Evolutionary conservation across 2,888 invertebrate species (phyloP), one percentile per base, ranked within the genome.

Genomic region (Macrophya annulata): DNA sequence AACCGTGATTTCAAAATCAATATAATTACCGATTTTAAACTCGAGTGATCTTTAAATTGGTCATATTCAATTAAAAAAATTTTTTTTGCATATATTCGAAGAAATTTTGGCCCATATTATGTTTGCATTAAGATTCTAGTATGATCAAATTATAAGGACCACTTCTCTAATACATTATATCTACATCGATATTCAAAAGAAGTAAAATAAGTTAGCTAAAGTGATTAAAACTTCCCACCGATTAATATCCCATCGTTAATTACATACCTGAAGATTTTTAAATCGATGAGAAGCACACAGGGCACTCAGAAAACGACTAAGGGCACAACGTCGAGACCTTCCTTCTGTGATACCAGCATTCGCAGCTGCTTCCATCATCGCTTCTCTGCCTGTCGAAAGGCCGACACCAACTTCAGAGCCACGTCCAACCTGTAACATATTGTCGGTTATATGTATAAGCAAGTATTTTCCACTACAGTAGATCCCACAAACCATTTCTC

Each of bases 261-360:
- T 95, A 45, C 72, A 45, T 93, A 97, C 97, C 94, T 97, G 97
- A 77, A 96, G 94, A 93, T 98, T 97, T 90, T 95, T 95, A 94
- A 98, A 98, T 90, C 97, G 95, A 93, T 97, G 97, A 51, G 97
- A 96, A 81, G 96, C 95, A 92, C 96, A 97, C 45, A 97, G 89
- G 6, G 91, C 90, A 83, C 90, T 90, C 45, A 92, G 87, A 87
- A 92, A 92, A 85, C 91, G 89, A 84, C 92, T 90, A 43, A 92
- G 87, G 4, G 90, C 91, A 83, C 91, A 92, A 86, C 88, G 68
- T 89, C 87, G 62, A 89, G 87, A 51, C 89, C 85, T 85, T 40
- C 72, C 59, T 9, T 21, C 82, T 55, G 90, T 91, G 55, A 89
- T 86, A 25, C 87, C 85, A 48, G 88, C 85, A 85, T 87, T 90